Conservation (phyloP, 2,797 vertebrate genomes). For the Myotis findleyi region DNA sequence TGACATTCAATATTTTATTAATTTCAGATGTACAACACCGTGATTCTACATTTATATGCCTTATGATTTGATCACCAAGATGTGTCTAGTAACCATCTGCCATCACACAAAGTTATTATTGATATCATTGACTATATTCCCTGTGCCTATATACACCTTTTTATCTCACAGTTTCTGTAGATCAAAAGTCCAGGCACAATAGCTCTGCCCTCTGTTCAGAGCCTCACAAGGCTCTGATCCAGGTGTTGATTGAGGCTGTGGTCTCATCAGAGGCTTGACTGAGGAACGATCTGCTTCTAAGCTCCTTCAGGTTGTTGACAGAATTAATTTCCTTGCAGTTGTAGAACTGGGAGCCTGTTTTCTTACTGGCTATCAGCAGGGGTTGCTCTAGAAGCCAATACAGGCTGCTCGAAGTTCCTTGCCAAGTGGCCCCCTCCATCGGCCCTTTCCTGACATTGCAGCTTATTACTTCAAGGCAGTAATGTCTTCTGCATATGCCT, state of each 20-base stretch:
- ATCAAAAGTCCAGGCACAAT: constrained; percentile 2
- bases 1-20: neutral
- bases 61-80: neutral
- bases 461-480: neutral
- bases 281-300: neutral
- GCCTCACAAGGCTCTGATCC: neutral
- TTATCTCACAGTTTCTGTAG: neutral
- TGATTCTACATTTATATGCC: neutral
- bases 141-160: neutral
- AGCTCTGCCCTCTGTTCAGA: neutral
- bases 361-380: neutral
- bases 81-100: neutral
- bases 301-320: neutral
- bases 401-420: neutral
- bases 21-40: neutral
- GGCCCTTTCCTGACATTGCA: neutral
- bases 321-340: neutral
- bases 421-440: neutral
- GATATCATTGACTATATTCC: neutral
- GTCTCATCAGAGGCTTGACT: neutral
- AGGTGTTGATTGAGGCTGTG: neutral
- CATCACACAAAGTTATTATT: neutral
- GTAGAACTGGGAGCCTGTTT: neutral
- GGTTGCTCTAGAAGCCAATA: neutral
- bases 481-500: neutral